These are phyloP conservation scores for Scyliorhinus canicula DNA, from an alignment of 2,797 vertebrate genomes.

Conservation along the genomic window DNA sequence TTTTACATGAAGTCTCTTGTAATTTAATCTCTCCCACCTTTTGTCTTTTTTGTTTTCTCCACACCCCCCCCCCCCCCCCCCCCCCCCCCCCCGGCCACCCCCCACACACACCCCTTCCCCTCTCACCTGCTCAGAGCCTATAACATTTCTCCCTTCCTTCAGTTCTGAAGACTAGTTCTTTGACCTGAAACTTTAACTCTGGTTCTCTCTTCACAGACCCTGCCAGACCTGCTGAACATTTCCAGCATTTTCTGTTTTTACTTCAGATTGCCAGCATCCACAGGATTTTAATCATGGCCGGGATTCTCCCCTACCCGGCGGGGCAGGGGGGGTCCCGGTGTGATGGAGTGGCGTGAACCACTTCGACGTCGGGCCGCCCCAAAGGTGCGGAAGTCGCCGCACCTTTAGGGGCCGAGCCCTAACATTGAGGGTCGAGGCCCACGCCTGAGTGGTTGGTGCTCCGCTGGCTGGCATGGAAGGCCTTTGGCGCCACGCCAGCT, in stretches of 20 bases:
- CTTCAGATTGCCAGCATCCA: not conserved
- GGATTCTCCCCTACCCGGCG: no score
- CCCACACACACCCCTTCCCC: not conserved
- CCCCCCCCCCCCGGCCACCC: no score
- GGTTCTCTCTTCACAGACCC: not conserved
- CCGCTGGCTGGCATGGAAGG: no score
- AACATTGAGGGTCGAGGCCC: no score
- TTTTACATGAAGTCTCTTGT: not conserved
- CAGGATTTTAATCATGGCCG: not conserved
- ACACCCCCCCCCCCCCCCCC: not conserved
- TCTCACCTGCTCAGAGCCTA: not conserved
- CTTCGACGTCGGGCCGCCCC: no score
- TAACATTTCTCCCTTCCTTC: not conserved
- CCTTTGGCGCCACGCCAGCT: no score
- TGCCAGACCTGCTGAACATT: not conserved
- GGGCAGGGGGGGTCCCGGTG: no score
- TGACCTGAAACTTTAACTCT: not conserved
- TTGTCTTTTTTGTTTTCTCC: no score
- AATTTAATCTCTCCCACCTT: not conserved
- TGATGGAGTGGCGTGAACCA: no score
- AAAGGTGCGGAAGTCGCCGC: no score
- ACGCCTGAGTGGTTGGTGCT: no score
- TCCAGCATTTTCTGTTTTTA: not conserved
- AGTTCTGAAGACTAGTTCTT: not conserved
- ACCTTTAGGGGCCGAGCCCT: no score